Base-by-base conservation (phyloP, 1,140 invertebrate species). In the Anoplolepis gracilipes region DNA sequence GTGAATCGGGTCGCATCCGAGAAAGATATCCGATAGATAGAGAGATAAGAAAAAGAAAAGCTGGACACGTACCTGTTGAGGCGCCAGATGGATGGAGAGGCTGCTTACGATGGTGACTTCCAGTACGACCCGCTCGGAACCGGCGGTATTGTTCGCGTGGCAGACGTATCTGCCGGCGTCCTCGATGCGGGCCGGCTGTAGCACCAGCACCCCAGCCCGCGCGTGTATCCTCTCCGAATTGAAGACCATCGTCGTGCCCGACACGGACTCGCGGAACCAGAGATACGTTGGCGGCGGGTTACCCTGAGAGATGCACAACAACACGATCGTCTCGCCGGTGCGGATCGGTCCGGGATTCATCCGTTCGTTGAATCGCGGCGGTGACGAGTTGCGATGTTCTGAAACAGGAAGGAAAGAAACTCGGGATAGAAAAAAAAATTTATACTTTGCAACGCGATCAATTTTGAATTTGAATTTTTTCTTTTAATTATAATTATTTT, bases 81-180 rank as follows among this genome's bases (percentile, higher is more conserved):
- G 94, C 30, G 92, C 89, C n/a, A 95, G 90, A 69, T 94, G 93
- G 57, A 95, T 94, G 39, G 93, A 93, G 75, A 95, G 90, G 73
- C 93, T 92, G 86, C 93, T 95, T 90, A 95, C 96, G 85, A 98
- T 97, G 86, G 96, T 96, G 81, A 98, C 96, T 67, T 97, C 97
- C 90, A 98, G 97, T 93, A 98, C 97, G 59, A 98, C 97, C 87
- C 97, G 97, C 94, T 98, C 97, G 89, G 97, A 97, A 13, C 98
- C 98, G 1, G 97, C 97, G 10, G 97, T 98, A 93, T 98, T 98
- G 95, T 98, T 98, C 30, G 98, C 97, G 95, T 97, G 97, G 93
- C 98, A 98, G 75, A 98, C 96, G 94, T 98, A 98, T 90, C 97
- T 96, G 62, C 97, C 98, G 69, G 96, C 96, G 92, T 98, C 98